A percentile compares a stretch with the other conserved stretches of the same genome.
Conservation (phyloP, 2,797 vertebrate genomes). For the Aerospiza tachiro region DNA sequence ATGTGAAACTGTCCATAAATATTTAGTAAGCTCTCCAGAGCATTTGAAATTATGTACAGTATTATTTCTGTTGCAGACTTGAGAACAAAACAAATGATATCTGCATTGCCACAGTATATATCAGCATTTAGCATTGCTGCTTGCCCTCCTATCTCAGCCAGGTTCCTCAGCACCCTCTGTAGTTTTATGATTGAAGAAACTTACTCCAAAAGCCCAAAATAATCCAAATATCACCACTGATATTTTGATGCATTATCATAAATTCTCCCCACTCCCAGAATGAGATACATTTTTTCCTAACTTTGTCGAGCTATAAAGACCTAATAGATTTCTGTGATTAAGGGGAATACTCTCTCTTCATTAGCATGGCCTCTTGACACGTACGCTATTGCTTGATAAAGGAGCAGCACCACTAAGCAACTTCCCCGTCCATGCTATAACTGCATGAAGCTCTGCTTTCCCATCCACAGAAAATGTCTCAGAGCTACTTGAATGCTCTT, state of each 20-base stretch:
- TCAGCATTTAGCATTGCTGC: background rate
- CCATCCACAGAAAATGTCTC: background rate
- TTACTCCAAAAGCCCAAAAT: background rate
- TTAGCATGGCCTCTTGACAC: background rate
- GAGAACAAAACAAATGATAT: background rate
- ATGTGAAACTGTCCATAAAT: background rate
- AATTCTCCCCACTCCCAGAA: background rate
- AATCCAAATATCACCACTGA: background rate
- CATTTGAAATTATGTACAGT: background rate
- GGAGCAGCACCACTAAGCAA: background rate
- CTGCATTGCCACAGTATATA: background rate
- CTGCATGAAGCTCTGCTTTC: background rate
- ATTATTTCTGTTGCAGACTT: background rate
- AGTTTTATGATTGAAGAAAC: background rate
- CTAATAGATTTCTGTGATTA: background rate
- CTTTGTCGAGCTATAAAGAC: background rate
- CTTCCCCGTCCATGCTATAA: background rate
- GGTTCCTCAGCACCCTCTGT: background rate
- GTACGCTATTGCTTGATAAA: fast-evolving
- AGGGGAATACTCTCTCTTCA: background rate
- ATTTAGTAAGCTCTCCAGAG: background rate
- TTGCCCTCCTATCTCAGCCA: background rate
- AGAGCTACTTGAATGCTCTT: background rate
- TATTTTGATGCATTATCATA: background rate
- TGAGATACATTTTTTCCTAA: background rate